These are phyloP conservation scores for Lingula anatina DNA, from an alignment of 2,888 invertebrate genomes.

Conservation along the genomic window DNA sequence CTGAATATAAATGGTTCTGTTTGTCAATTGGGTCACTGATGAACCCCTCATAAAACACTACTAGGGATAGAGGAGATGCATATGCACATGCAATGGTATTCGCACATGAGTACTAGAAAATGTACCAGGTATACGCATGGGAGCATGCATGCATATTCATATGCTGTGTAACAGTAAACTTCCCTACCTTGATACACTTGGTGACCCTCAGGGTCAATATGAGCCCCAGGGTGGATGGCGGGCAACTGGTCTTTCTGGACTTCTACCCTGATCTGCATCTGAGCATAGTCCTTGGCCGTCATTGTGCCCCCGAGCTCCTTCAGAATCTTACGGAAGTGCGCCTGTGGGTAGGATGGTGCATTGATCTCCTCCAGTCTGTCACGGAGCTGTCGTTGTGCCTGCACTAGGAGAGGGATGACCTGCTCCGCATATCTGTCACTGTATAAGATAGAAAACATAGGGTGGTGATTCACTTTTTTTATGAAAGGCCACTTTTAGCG, in stretches of 20 bases:
- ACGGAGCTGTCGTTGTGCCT: conserved; percentile 41
- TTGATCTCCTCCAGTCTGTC: conserved; percentile 25
- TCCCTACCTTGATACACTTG: conserved; percentile 34
- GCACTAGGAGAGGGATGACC: conserved; percentile 43
- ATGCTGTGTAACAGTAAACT: no score
- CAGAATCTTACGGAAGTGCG: conserved; percentile 31
- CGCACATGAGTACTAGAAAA: no score
- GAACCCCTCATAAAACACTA: no score
- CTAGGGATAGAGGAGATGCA: no score
- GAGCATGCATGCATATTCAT: no score
- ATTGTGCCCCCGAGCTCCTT: conserved; percentile 27
- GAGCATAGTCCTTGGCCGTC: conserved; percentile 35
- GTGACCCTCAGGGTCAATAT: conserved; percentile 41
- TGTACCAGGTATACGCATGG: no score
- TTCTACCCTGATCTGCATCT: conserved; percentile 32
- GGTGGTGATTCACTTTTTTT: no score
- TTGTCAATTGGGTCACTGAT: no score
- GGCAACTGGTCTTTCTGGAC: conserved; percentile 19
- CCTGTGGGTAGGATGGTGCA: conserved; percentile 36
- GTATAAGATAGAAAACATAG: conserved; percentile 3
- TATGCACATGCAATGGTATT: no score
- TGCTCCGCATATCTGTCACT: conserved; percentile 49
- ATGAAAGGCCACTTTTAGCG: no score
- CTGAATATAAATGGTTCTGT: no score
- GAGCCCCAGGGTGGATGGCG: conserved; percentile 30